Evolutionary conservation across 2,888 invertebrate genomes (phyloP).

Genomic region (Uropetala carovei): DNA sequence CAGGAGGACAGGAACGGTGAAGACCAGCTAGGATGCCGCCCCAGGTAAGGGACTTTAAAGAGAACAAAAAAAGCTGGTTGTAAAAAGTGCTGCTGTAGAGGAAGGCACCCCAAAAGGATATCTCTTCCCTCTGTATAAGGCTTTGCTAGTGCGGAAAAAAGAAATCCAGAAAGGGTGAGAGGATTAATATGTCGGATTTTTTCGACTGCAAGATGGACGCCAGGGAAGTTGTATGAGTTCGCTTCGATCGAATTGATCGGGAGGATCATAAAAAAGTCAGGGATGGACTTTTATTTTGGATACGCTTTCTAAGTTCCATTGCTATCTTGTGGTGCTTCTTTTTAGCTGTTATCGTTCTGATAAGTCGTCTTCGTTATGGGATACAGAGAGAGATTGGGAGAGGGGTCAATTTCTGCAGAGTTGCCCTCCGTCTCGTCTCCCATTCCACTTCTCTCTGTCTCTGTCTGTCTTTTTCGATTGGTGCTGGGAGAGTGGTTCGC

Average conservation of each 20-base stretch:
- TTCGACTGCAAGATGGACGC: not conserved
- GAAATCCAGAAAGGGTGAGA: not conserved
- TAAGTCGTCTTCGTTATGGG: too few relatives aligned
- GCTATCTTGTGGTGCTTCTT: too few relatives aligned
- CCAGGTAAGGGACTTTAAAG: constrained; percentile 27
- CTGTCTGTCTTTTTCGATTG: not conserved
- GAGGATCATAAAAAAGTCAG: too few relatives aligned
- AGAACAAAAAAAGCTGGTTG: not conserved
- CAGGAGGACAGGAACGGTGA: constrained; percentile 26
- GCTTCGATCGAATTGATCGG: too few relatives aligned
- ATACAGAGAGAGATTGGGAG: too few relatives aligned
- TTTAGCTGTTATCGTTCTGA: too few relatives aligned
- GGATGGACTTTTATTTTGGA: too few relatives aligned
- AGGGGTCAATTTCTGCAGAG: too few relatives aligned
- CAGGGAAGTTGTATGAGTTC: not conserved
- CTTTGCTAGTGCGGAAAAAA: not conserved
- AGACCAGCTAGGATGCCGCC: constrained; percentile 43
- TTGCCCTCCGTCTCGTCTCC: not conserved
- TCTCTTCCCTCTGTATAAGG: not conserved
- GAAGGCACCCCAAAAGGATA: not conserved
- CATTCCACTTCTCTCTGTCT: not conserved
- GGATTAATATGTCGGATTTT: not conserved
- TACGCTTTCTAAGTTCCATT: too few relatives aligned
- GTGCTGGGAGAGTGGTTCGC: not conserved
- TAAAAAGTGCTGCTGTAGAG: not conserved